A percentile compares a stretch with the other conserved stretches of the same genome.
Conservation (phyloP, 2,888 invertebrate species). For the Xanthorhoe designata region DNA sequence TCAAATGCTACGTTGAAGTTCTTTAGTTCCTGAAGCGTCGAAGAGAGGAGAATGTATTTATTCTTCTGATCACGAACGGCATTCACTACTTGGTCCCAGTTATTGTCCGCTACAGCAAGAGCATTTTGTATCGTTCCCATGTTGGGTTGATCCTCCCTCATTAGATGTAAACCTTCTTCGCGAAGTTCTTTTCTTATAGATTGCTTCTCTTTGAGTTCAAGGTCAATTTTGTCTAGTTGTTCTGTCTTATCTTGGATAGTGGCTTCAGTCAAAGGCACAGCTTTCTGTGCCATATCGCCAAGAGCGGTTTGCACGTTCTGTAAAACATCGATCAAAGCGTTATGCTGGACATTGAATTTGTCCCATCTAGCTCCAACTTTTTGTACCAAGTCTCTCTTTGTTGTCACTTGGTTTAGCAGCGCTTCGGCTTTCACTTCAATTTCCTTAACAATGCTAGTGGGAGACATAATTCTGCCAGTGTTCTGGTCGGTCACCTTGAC, state of each 20-base stretch:
- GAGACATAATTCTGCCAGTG: conserved; percentile 89
- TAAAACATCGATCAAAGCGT: conserved; percentile 88
- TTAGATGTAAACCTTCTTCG: conserved; percentile 91
- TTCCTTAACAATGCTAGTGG: conserved; percentile 89
- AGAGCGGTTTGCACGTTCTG: conserved; percentile 85
- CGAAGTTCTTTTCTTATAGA: conserved; percentile 89
- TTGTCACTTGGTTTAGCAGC: conserved; percentile 87
- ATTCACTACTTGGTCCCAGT: conserved; percentile 92
- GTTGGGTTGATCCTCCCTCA: conserved; percentile 93
- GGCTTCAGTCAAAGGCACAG: conserved; percentile 76
- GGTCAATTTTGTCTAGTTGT: conserved; percentile 83
- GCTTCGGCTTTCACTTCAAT: conserved; percentile 89
- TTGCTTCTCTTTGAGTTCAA: conserved; percentile 85
- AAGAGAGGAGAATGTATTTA: conserved; percentile 89
- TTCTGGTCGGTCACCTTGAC: conserved; percentile 89
- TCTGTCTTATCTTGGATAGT: conserved; percentile 80
- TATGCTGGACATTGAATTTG: conserved; percentile 91
- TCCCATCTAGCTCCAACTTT: conserved; percentile 91
- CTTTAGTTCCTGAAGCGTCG: conserved; percentile 90
- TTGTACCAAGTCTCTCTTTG: conserved; percentile 88
- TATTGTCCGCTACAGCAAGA: conserved; percentile 90
- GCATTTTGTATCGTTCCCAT: conserved; percentile 93
- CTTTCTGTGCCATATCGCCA: conserved; percentile 83
- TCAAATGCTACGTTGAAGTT: conserved; percentile 90
- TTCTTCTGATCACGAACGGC: conserved; percentile 90